phyloP scores from a whole-genome alignment of 1,140 invertebrate genomes.

The Pseudomyrmex dendroicus region DNA sequence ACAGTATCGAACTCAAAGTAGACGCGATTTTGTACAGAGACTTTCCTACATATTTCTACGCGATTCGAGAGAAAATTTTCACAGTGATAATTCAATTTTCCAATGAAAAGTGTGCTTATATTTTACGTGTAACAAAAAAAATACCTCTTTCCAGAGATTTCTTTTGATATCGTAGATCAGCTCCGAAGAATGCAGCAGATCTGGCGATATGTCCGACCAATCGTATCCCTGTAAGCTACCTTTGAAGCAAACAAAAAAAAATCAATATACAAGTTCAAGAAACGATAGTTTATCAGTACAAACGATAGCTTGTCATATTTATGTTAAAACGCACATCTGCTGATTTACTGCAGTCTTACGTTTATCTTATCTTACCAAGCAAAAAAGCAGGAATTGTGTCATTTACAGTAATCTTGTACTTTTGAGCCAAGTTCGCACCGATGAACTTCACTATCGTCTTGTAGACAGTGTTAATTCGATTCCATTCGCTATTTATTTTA shows the following conservation, averaged over 20 bases:
- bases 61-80: slow-evolving; percentile 38
- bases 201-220: slow-evolving; percentile 87
- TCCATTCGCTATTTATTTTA: slow-evolving; percentile 85
- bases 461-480: slow-evolving; percentile 85
- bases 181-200: slow-evolving; percentile 85
- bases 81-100: too few species aligned
- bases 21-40: slow-evolving; percentile 85
- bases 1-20: slow-evolving; percentile 81
- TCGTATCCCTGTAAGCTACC: slow-evolving; percentile 86
- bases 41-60: slow-evolving; percentile 85
- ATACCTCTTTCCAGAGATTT: slow-evolving; percentile 86
- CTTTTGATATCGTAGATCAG: slow-evolving; percentile 86
- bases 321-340: not conserved
- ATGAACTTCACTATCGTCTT: slow-evolving; percentile 86
- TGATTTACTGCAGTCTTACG: not conserved
- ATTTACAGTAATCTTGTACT: slow-evolving; percentile 78
- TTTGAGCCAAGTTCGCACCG: slow-evolving; percentile 75
- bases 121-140: not conserved
- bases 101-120: too few species aligned
- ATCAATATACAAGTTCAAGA: not conserved
- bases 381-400: slow-evolving; percentile 85
- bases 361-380: slow-evolving; percentile 83
- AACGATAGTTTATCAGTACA: too few species aligned
- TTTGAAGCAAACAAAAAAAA: slow-evolving; percentile 72
- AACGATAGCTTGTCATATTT: not conserved